Conservation (phyloP, 2,113 vertebrate genomes). For the Eclectus roratus region DNA sequence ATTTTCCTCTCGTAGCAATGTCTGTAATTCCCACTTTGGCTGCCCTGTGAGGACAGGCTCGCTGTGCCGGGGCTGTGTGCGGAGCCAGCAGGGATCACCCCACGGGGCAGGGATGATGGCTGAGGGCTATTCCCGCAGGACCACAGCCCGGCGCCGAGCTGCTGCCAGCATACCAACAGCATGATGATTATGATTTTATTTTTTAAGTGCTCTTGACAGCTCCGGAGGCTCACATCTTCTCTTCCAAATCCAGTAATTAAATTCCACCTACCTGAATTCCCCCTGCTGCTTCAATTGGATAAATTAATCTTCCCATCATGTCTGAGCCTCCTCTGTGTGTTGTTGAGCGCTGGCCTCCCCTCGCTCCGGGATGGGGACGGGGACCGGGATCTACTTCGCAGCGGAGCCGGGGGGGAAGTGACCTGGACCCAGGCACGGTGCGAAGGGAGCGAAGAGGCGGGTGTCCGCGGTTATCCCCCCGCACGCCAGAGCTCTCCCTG, state of each 20-base stretch:
- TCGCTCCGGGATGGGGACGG: background rate
- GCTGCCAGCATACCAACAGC: background rate
- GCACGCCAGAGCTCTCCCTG: background rate
- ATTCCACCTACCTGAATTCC: constrained; percentile 61
- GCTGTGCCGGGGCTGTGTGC: background rate
- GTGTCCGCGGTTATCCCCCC: background rate
- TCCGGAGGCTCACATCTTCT: constrained; percentile 36
- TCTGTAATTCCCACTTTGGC: background rate
- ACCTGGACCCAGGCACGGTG: background rate
- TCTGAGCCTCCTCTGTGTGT: constrained; percentile 12
- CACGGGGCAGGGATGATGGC: background rate
- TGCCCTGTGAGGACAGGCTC: background rate
- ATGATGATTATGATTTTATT: constrained; percentile 59
- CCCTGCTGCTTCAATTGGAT: constrained; percentile 48
- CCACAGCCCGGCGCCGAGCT: accelerated
- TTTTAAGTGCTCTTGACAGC: constrained; percentile 60
- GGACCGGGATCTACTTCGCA: background rate
- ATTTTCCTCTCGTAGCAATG: too few relatives aligned
- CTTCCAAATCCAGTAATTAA: constrained; percentile 53
- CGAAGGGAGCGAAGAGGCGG: background rate
- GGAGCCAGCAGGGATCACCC: background rate
- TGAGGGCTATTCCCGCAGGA: background rate
- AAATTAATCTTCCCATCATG: constrained; percentile 55
- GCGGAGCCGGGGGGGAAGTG: background rate
- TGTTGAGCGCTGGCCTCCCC: background rate